Conservation (phyloP, 2,113 vertebrate genomes). For the Antechinus stuartii region DNA sequence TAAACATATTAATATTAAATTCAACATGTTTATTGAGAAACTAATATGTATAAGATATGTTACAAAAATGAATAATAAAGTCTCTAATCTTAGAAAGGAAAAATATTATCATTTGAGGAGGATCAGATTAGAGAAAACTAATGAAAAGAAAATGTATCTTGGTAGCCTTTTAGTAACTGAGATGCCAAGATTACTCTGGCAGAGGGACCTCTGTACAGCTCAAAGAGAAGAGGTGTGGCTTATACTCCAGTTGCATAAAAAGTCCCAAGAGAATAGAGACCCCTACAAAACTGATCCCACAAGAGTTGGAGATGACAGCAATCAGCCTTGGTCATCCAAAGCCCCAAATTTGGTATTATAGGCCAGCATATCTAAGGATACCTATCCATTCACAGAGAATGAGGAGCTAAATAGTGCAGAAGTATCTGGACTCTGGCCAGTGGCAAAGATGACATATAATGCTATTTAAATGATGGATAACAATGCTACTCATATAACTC, state of each 20-base stretch:
- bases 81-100: neutral
- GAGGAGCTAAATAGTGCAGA: neutral
- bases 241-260: neutral
- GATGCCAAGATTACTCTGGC: neutral
- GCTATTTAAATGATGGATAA: neutral
- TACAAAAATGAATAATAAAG: neutral
- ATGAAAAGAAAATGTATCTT: neutral
- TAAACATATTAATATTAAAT: constrained; percentile 26
- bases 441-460: neutral
- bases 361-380: neutral
- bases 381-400: neutral
- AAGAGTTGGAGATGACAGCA: neutral
- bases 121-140: neutral
- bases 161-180: neutral
- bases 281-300: neutral
- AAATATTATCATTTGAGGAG: neutral
- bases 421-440: neutral
- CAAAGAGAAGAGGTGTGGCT: neutral
- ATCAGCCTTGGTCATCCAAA: neutral
- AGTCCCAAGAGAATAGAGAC: neutral
- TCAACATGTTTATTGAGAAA: neutral
- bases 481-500: neutral
- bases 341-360: neutral
- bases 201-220: neutral
- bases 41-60: neutral